These are phyloP conservation scores for Spisula subtruncata DNA, from an alignment of 2,888 invertebrate genomes.

Conservation along the genomic window DNA sequence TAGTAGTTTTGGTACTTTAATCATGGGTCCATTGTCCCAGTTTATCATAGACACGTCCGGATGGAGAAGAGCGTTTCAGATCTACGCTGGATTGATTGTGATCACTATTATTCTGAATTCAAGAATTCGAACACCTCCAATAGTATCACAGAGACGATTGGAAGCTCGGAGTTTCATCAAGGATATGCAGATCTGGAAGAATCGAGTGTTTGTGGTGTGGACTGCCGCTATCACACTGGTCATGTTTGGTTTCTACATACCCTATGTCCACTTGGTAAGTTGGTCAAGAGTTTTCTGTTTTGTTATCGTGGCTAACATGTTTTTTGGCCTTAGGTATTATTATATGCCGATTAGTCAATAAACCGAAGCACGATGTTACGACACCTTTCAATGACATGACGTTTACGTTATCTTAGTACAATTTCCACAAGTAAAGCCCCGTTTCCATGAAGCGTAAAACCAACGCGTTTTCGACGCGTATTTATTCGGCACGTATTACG, in stretches of 20 bases:
- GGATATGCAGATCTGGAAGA: constrained; percentile 82
- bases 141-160: constrained; percentile 28
- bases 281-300: no score
- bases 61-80: constrained; percentile 79
- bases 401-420: no score
- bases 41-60: constrained; percentile 75
- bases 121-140: constrained; percentile 66
- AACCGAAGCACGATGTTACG: no score
- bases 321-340: no score
- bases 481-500: no score
- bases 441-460: no score
- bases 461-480: no score
- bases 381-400: no score
- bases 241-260: constrained; percentile 84
- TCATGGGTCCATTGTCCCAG: constrained; percentile 80
- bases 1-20: constrained; percentile 81
- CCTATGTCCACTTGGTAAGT: constrained; percentile 83
- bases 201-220: constrained; percentile 82
- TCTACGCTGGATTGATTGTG: constrained; percentile 72
- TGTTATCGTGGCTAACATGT: no score
- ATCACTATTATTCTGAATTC: constrained; percentile 70
- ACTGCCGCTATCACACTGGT: constrained; percentile 77
- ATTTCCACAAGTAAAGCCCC: no score
- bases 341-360: no score
- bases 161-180: constrained; percentile 70